Evolutionary conservation across 2,113 vertebrate genomes (phyloP), one percentile per base, ranked within the genome.

Genomic region (Butastur rufipennis): DNA sequence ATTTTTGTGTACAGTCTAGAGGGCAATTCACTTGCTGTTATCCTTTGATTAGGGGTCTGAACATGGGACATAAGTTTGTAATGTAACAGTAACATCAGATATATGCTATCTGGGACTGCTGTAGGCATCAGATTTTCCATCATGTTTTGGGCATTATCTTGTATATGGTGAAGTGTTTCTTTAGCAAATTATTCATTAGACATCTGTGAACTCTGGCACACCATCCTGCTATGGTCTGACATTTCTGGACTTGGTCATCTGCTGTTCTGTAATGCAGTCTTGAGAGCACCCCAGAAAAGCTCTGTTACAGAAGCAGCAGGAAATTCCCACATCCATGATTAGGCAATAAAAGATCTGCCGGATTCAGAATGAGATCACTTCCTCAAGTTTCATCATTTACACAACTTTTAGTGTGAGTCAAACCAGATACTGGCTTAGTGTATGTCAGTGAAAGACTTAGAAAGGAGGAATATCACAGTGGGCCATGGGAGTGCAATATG

Each of bases 361-460:
- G 81, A 27, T 82, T 80, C 40, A 31, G 62, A 58, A 83, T 96
- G 91, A 96, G 66, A 89, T 94, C 73, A 85, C 16, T 91, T 97
- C 83, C 84, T 82, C 45, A 42, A 1, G 1, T 81, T 91, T 87
- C 66, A 88, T 87, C 48, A 53, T 80, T 75, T 16, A 21, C 55
- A 61, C 13, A 26, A 32, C 43, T 73, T 59, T 6, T 42, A 61
- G 17, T 50, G 23, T 29, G 42, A 75, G 34, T 79, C 43, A 81
- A 79, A 43, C 27, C 21, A 12, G 5, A 17, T 68, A 2, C 43
- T 56, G 55, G 36, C 20, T 67, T 79, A 45, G 45, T 14, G 31
- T 45, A 4, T 6, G 9, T 48, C 19, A 62, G 25, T 50, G 73
- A 70, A 61, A 73, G 27, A 5, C 18, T 6, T 1, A 7, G 15